These are phyloP conservation scores for Peromyscus aztecus DNA, from an alignment of 2,797 vertebrate species.

Conservation along the genomic window DNA sequence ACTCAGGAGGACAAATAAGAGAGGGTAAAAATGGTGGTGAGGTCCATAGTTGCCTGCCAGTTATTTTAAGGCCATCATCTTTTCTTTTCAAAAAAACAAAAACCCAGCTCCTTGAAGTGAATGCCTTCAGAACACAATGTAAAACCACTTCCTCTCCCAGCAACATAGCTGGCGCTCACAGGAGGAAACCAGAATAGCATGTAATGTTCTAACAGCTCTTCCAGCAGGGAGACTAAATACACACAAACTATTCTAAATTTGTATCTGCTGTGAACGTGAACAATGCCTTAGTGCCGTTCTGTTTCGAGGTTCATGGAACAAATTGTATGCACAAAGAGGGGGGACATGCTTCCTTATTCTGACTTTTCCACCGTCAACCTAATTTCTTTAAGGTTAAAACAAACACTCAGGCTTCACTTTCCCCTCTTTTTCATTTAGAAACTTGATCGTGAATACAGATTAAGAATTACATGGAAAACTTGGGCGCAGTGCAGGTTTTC, in stretches of 20 bases:
- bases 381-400: neutral
- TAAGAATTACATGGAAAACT: neutral
- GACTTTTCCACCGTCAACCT: neutral
- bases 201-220: slow-evolving; percentile 69
- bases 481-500: neutral
- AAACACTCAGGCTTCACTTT: neutral
- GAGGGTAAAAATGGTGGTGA: slow-evolving; percentile 36
- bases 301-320: neutral
- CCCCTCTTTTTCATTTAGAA: slow-evolving; percentile 21
- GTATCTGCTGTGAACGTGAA: slow-evolving; percentile 16
- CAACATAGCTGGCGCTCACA: slow-evolving; percentile 49
- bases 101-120: slow-evolving; percentile 31
- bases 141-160: slow-evolving; percentile 40
- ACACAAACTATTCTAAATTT: slow-evolving; percentile 69
- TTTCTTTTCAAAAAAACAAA: slow-evolving; percentile 53
- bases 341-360: neutral
- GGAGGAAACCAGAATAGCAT: slow-evolving; percentile 66
- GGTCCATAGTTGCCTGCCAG: neutral
- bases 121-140: slow-evolving; percentile 5
- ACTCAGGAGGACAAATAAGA: slow-evolving; percentile 35
- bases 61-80: slow-evolving; percentile 7
- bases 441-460: neutral
- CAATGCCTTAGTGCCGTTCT: slow-evolving; percentile 29
- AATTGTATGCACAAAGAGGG: neutral
- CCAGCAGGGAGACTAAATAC: slow-evolving; percentile 74